phyloP scores from a whole-genome alignment of 2,888 invertebrate genomes.

The Rotaria socialis region DNA sequence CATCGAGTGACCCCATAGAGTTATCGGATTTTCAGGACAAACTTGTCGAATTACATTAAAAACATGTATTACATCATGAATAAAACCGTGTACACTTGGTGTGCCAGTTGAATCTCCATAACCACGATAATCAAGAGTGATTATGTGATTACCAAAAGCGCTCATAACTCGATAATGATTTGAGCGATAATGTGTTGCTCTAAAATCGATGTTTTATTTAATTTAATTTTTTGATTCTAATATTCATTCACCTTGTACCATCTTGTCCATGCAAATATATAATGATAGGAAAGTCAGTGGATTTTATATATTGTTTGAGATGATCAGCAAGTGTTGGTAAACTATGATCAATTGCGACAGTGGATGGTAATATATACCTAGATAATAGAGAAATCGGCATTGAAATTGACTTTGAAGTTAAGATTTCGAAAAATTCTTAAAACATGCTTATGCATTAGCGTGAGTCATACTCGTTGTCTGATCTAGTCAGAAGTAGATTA shows the following conservation, averaged over 20 bases:
- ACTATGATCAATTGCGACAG: slow-evolving; percentile 24
- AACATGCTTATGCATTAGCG: no score
- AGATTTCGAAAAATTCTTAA: no score
- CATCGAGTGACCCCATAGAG: slow-evolving; percentile 20
- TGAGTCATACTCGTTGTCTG: no score
- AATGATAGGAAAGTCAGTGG: slow-evolving; percentile 34
- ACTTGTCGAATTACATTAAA: not conserved
- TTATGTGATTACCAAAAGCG: slow-evolving; percentile 38
- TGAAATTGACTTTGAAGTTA: no score
- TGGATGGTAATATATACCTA: slow-evolving; percentile 41
- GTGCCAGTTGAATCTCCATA: slow-evolving; percentile 44
- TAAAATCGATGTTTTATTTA: not conserved
- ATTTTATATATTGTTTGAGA: slow-evolving; percentile 39
- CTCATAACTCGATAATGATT: slow-evolving; percentile 39
- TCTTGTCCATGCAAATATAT: slow-evolving; percentile 46
- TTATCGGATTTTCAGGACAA: slow-evolving; percentile 7
- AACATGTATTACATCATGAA: slow-evolving; percentile 40
- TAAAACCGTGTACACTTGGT: slow-evolving; percentile 40
- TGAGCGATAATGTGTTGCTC: slow-evolving; percentile 38
- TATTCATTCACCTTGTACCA: slow-evolving; percentile 9
- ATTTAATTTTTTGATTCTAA: not conserved
- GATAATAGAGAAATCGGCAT: no score
- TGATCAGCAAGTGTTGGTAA: slow-evolving; percentile 37
- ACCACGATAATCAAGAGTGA: slow-evolving; percentile 44
- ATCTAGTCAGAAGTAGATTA: no score